Conservation (phyloP, 2,797 vertebrate species). For the Salarias fasciatus region DNA sequence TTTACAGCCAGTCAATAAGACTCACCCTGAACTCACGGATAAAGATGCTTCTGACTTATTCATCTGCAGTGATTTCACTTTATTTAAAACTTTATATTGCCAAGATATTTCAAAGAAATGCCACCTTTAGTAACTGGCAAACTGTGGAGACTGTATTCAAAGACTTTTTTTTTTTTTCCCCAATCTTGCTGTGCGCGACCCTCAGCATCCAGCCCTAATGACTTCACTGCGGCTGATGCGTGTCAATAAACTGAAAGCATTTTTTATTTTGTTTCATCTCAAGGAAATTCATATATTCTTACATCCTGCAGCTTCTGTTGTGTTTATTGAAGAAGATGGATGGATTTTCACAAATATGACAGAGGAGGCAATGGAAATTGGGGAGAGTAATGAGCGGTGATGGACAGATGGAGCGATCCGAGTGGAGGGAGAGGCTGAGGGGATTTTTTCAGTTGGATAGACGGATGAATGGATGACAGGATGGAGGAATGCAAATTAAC, state of each 20-base stretch:
- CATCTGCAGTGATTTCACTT: slow-evolving; percentile 19
- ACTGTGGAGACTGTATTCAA: neutral
- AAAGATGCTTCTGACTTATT: slow-evolving; percentile 20
- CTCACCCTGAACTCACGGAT: slow-evolving; percentile 10
- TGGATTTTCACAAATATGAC: slow-evolving; percentile 58
- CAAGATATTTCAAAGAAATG: neutral
- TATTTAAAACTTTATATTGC: slow-evolving; percentile 7
- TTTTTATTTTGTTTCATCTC: slow-evolving; percentile 22
- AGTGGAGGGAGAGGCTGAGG: slow-evolving; percentile 40
- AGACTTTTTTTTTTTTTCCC: neutral
- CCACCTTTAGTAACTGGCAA: neutral
- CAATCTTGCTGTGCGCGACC: neutral
- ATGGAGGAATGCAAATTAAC: slow-evolving; percentile 57
- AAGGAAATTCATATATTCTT: slow-evolving; percentile 43
- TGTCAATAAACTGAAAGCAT: slow-evolving; percentile 21
- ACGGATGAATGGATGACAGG: slow-evolving; percentile 41
- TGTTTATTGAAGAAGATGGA: slow-evolving; percentile 62
- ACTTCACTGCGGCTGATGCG: slow-evolving; percentile 14
- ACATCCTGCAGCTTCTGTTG: slow-evolving; percentile 42
- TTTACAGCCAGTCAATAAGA: slow-evolving; percentile 27
- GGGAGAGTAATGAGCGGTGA: slow-evolving; percentile 66
- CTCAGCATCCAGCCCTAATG: neutral
- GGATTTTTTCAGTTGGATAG: slow-evolving; percentile 52
- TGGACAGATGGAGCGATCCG: slow-evolving; percentile 65
- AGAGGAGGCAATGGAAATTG: slow-evolving; percentile 51